Evolutionary conservation across 2,888 invertebrate genomes (phyloP).

Genomic region (Limnephilus marmoratus): DNA sequence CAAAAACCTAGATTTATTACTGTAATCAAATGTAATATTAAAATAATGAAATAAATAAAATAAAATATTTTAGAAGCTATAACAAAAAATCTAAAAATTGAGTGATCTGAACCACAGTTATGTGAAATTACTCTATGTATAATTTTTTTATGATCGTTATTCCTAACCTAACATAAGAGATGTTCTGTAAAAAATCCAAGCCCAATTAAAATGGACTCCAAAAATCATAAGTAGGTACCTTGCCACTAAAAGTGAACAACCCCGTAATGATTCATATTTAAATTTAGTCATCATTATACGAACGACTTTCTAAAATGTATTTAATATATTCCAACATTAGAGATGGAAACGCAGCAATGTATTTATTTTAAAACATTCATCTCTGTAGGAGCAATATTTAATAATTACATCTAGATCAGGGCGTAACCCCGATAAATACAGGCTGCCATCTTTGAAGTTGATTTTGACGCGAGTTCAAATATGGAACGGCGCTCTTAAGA

Average conservation of each 20-base stretch:
- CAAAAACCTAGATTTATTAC: too few relatives aligned
- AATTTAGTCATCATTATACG: background rate
- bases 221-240: background rate
- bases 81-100: too few relatives aligned
- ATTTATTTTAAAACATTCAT: background rate
- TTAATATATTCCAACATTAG: background rate
- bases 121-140: too few relatives aligned
- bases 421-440: constrained; percentile 54
- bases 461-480: constrained; percentile 61
- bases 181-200: too few relatives aligned
- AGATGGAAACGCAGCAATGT: background rate
- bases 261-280: background rate
- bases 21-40: too few relatives aligned
- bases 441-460: constrained; percentile 60
- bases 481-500: constrained; percentile 44
- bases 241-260: background rate
- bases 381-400: constrained; percentile 14
- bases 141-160: too few relatives aligned
- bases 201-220: too few relatives aligned
- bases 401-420: constrained; percentile 37
- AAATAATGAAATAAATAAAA: too few relatives aligned
- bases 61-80: too few relatives aligned
- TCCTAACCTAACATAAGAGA: too few relatives aligned
- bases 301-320: background rate
- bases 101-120: too few relatives aligned